phyloP scores from a whole-genome alignment of 2,888 invertebrate genomes.

The Aricia artaxerxes region DNA sequence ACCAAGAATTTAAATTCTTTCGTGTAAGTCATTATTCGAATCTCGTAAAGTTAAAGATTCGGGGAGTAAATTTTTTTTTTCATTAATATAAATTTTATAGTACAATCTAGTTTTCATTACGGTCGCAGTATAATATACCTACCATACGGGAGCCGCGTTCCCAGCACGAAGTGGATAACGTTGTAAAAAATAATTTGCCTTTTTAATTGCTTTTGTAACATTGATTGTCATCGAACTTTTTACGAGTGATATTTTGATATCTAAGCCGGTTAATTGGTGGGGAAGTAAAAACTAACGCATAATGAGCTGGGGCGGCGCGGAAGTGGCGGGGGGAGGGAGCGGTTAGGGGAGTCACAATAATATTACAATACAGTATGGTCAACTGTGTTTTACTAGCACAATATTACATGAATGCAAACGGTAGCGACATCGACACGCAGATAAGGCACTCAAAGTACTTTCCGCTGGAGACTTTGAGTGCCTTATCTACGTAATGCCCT shows the following conservation, averaged over 20 bases:
- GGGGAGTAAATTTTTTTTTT: neutral
- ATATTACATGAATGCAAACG: neutral
- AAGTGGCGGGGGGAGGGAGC: no score
- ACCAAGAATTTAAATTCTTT: neutral
- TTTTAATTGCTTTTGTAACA: neutral
- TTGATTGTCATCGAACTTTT: neutral
- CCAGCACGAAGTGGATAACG: neutral
- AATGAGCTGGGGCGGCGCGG: neutral
- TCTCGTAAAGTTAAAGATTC: no score
- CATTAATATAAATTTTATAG: neutral
- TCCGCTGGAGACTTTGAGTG: no score
- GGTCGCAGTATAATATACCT: neutral
- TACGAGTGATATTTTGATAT: slow-evolving; percentile 2
- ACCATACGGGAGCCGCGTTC: neutral
- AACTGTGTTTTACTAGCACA: neutral
- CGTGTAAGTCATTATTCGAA: neutral
- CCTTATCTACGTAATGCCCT: no score
- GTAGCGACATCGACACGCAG: neutral
- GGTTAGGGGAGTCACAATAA: no score
- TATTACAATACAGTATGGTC: neutral
- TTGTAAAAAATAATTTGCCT: neutral
- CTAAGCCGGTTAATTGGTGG: slow-evolving; percentile 6
- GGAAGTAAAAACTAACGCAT: slow-evolving; percentile 7
- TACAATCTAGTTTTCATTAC: neutral
- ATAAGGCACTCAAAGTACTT: neutral